These are phyloP conservation scores for Hystrix brachyura DNA, from an alignment of 2,113 vertebrate genomes.

Conservation along the genomic window DNA sequence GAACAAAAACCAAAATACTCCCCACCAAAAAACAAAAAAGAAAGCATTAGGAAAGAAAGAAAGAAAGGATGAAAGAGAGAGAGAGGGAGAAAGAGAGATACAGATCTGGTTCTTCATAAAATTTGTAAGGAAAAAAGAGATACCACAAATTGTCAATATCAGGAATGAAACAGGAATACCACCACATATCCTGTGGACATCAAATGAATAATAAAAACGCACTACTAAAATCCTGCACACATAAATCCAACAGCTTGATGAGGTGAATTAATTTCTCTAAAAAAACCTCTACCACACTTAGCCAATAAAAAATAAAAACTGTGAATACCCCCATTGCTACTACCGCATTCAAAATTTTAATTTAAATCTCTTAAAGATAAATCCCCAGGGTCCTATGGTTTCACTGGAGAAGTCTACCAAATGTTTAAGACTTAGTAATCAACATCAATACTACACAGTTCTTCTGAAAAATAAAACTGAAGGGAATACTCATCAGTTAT, in stretches of 20 bases:
- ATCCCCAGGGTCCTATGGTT: neutral
- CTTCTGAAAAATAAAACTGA: neutral
- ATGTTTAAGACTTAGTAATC: neutral
- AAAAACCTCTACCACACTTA: neutral
- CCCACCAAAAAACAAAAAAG: neutral
- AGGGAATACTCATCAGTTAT: neutral
- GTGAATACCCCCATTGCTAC: neutral
- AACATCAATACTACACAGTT: neutral
- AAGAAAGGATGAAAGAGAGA: neutral
- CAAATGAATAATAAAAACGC: neutral
- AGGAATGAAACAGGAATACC: neutral
- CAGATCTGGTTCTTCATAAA: neutral
- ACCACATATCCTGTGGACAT: neutral
- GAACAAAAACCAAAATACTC: neutral
- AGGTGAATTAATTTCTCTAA: neutral
- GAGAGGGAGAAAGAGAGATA: neutral
- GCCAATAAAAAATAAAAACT: neutral
- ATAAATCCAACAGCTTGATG: neutral
- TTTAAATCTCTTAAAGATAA: neutral
- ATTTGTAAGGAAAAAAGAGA: neutral
- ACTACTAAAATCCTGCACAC: neutral
- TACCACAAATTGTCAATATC: neutral
- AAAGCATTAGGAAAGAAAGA: too few species aligned
- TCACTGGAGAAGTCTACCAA: neutral
- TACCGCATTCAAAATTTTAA: neutral